Evolutionary conservation across 53 echinoderm and acorn worm genomes (phyloP), one percentile per base, ranked within the genome.

Genomic region (Echinometra lucunter): DNA sequence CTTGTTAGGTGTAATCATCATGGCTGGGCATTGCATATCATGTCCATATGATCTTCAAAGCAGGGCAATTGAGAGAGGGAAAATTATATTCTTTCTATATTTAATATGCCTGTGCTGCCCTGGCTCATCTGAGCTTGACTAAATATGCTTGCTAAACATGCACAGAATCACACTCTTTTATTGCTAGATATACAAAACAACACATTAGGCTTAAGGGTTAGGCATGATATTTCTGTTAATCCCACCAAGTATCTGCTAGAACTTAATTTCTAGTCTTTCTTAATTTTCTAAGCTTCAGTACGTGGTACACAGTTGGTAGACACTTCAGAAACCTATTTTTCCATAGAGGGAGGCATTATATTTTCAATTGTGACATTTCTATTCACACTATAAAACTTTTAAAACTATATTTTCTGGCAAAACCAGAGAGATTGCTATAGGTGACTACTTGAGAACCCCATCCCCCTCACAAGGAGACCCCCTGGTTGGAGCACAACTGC

Each of bases 401-500:
- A 60, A 4, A 60, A 60, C 23, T 60, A 21, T 11, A 53, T 58
- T 58, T 3, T 17, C 58, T 58, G 0, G 3, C 3, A 58, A 57
- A 57, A 16, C 57, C 2, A n/a, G n/a, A n/a, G n/a, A n/a, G n/a
- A n/a, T n/a, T n/a, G n/a, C n/a, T n/a, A n/a, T n/a, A n/a, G n/a
- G n/a, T n/a, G n/a, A n/a, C n/a, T 30, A 18, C 67, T 67, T 30
- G 7, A 30, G 32, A 67, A 67, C 1, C 28, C 32, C 7, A 67
- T 67, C 66, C 19, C 19, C 21, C 66, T 25, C 18, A 30, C 32
- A 67, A 3, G 67, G 30, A 30, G 67, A 18, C 83, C 83, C 49
- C 83, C 83, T 47, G n/a, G n/a, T 27, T n/a, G 28, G 45, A 83
- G 2, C 83, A 83, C 83, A 75, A 75, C 37, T 75, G 40, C 75